Evolutionary conservation across 2,797 vertebrate species (phyloP).

Genomic region (Dromococcyx pavoninus): DNA sequence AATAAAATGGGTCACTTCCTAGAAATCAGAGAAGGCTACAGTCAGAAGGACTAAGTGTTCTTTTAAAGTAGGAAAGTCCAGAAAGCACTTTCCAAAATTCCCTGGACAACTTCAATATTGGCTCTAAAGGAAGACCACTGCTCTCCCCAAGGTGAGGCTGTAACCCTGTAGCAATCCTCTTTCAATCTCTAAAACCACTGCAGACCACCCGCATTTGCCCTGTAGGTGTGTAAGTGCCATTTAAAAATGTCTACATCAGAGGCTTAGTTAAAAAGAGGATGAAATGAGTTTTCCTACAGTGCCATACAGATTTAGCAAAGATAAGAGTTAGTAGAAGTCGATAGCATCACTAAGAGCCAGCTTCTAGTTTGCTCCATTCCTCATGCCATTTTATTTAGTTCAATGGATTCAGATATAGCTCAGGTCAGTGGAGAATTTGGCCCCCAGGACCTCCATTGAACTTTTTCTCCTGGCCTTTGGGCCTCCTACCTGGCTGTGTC

Average conservation of each 20-base stretch:
- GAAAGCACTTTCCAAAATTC: background rate
- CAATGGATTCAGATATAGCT: background rate
- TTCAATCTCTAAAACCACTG: background rate
- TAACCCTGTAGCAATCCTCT: background rate
- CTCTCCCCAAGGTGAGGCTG: background rate
- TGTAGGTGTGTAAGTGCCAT: background rate
- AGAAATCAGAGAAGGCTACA: background rate
- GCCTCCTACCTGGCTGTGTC: background rate
- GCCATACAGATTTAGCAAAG: background rate
- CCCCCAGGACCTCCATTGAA: background rate
- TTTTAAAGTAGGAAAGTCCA: background rate
- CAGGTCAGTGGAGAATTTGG: background rate
- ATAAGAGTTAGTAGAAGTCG: background rate
- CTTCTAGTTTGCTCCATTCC: background rate
- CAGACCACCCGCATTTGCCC: background rate
- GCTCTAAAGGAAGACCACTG: rapidly evolving
- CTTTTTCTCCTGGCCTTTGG: background rate
- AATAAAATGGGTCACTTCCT: background rate
- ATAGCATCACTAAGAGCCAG: background rate
- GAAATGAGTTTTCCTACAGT: constrained; percentile 7
- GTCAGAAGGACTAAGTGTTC: background rate
- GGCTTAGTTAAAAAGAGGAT: background rate
- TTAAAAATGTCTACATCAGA: background rate
- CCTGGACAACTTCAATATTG: background rate
- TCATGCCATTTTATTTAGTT: background rate